Evolutionary conservation across 2,888 invertebrate species (phyloP), one percentile per base, ranked within the genome.

Genomic region (Coecobrya sp.): DNA sequence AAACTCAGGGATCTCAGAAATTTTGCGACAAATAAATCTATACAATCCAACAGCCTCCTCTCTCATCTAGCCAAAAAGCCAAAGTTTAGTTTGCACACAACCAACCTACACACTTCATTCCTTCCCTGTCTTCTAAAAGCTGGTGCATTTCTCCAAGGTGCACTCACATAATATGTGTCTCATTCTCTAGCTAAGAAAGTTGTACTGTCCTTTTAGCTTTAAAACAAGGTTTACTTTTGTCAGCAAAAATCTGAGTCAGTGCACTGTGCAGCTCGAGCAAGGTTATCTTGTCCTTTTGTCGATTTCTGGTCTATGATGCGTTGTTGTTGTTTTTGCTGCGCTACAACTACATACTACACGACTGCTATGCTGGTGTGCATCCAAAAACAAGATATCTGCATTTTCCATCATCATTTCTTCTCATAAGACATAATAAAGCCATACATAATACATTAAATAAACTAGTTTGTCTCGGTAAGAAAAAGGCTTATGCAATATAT

Each of bases 111-210:
- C 55, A 81, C 42, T 27, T 49, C 7, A 76, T 22, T 70, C 42
- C 11, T 36, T 36, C 19, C n/a, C 19, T 10, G 73, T 79, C 79
- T 55, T n/a, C n/a, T 25, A 30, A 76, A 79, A 82, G 52, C 59
- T 82, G n/a, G n/a, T n/a, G 62, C 82, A 82, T 82, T 82, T 82
- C 62, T 82, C 22, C 36, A 42, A 82, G 82, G 62, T 82, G 82
- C 82, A 82, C 42, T 62, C 82, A 11, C 36, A 82, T 68, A 30
- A 36, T 82, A 59, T 62, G 62, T 82, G 82, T 82, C 82, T 82
- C 82, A 62, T 59, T 82, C 62, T 62, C 42, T 82, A 30, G 82
- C 82, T 62, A 82, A 82, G 82, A 82, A 82, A 62, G 7, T 62
- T 82, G 16, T 84, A 36, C 10, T 84, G 82, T 52, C 62, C 19